These are phyloP conservation scores for Protobothrops flavoviridis DNA, from an alignment of 2,113 vertebrate species.

Conservation along the genomic window DNA sequence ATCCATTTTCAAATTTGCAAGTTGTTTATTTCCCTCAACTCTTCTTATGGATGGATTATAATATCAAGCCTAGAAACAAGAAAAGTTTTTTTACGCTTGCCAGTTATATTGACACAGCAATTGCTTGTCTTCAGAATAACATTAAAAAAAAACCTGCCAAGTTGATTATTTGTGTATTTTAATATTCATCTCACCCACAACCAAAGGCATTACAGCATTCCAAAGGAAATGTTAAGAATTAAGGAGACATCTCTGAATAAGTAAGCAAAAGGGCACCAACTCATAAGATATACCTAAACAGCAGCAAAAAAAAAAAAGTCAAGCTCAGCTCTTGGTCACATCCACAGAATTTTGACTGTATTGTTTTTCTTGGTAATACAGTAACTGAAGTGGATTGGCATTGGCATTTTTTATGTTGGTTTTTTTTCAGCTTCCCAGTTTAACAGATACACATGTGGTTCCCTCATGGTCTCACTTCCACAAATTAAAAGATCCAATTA, in stretches of 20 bases:
- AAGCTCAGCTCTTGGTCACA: neutral
- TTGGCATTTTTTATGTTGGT: neutral
- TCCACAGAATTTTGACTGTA: neutral
- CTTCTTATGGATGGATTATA: neutral
- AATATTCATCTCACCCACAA: neutral
- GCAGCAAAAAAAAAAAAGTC: conserved; percentile 7
- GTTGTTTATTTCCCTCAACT: neutral
- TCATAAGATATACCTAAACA: conserved; percentile 17
- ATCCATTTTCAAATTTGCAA: conserved; percentile 6
- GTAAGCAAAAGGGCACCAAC: conserved; percentile 24
- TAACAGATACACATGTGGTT: neutral
- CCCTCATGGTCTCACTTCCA: neutral
- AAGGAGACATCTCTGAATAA: conserved; percentile 15
- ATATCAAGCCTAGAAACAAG: conserved; percentile 20
- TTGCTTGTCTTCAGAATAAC: conserved; percentile 15
- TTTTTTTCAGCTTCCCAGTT: neutral
- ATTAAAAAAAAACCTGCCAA: conserved; percentile 6
- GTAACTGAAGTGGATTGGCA: neutral
- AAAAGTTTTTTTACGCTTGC: conserved; percentile 17
- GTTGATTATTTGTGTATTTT: conserved; percentile 24
- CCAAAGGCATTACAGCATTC: neutral
- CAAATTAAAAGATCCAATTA: neutral
- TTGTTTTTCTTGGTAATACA: neutral
- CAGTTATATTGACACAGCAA: neutral
- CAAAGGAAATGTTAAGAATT: neutral